Base-by-base conservation (phyloP, 2,888 invertebrate species). In the Ischnura elegans region DNA sequence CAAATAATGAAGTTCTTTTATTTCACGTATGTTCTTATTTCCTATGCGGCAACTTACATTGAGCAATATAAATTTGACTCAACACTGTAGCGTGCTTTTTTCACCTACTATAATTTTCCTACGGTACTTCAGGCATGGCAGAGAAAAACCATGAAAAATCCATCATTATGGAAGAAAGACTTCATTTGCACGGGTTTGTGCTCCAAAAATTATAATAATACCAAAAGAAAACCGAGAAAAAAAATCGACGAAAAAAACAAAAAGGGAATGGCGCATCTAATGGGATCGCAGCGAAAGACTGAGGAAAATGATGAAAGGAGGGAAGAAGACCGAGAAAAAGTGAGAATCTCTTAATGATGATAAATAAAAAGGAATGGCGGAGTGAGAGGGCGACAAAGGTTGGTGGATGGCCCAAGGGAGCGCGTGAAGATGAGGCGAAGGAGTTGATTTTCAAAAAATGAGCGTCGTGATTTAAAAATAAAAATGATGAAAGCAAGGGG, bases 281-380 rank as follows among this genome's bases (percentile, higher is more conserved):
- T 36, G 36, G 76, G 76, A 76, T 76, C 25, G 76, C 29, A 36
- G n/a, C 29, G n/a, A 19, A 51, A 51, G 51, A 5, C 51, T 51
- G 76, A 16, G 76, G 76, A 36, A 13, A 36, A 61, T 51, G 61
- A 36, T 76, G 76, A 76, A 76, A 76, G 76, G 76, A 36, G 29
- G n/a, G 36, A 36, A 25, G 36, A 29, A 13, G 36, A 13, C 13
- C 10, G 8, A 6, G 8, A 5, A 76, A 76, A 76, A 36, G 76
- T 10, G 8, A 10, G 5, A 36, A 13, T 2, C 36, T 36, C 76
- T 76, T 76, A 76, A 76, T 76, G 76, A 76, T 36, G 76, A 76
- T 76, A 76, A 76, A 76, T 76, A 76, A 76, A 76, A 76, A n/a
- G 76, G 29, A 76, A 76, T 76, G 76, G 36, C 29, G n/a, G n/a